These are phyloP conservation scores for Tethya wilhelma DNA, from an alignment of 37 sponge, comb jelly and placozoan species.

Conservation along the genomic window DNA sequence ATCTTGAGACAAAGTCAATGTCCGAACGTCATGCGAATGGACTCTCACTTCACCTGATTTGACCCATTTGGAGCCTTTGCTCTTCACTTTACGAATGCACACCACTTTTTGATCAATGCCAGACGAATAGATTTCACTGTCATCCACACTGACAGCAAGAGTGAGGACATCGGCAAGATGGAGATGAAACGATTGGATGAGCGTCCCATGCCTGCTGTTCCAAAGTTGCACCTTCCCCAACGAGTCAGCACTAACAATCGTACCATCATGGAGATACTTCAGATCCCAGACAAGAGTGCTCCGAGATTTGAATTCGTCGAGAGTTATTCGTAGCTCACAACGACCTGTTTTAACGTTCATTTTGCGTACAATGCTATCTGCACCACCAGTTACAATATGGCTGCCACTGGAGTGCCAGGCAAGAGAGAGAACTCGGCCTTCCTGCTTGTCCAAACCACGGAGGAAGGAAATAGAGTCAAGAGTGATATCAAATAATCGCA, in stretches of 20 bases:
- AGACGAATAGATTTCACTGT: constrained; percentile 59
- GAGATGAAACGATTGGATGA: constrained; percentile 49
- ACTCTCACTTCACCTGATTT: constrained; percentile 43
- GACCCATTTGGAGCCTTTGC: constrained; percentile 47
- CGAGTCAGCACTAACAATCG: constrained; percentile 73
- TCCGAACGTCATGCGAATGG: constrained; percentile 79
- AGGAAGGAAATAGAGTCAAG: neutral
- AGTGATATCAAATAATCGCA: constrained; percentile 36
- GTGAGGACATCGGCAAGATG: constrained; percentile 77
- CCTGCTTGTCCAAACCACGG: constrained; percentile 56
- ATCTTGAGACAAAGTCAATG: constrained; percentile 42
- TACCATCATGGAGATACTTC: constrained; percentile 31
- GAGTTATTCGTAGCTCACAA: constrained; percentile 63
- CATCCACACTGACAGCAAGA: constrained; percentile 46
- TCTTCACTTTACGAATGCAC: constrained; percentile 27
- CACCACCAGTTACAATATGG: constrained; percentile 50
- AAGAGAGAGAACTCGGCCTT: constrained; percentile 65
- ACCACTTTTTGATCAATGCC: constrained; percentile 82
- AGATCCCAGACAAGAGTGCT: constrained; percentile 77
- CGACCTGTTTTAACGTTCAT: constrained; percentile 36
- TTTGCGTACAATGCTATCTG: constrained; percentile 61
- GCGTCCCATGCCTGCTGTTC: constrained; percentile 70
- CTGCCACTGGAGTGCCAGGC: constrained; percentile 67
- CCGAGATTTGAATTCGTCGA: constrained; percentile 46
- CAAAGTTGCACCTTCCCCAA: constrained; percentile 70